Evolutionary conservation across 2,797 vertebrate species (phyloP), one percentile per base, ranked within the genome.

Genomic region (Sebastes diaconus): DNA sequence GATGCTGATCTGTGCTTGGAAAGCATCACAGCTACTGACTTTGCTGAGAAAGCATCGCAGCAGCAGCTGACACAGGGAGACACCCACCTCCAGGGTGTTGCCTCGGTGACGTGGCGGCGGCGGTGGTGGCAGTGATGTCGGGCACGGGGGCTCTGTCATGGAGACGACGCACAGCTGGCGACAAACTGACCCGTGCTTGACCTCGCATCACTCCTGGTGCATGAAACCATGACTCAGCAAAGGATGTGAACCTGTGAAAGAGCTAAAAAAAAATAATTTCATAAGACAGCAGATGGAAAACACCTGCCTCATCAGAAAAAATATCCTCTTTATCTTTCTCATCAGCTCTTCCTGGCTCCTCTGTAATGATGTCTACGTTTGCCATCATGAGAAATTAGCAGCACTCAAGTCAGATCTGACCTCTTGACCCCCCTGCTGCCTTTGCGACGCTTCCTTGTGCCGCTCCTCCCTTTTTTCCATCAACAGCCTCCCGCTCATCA

Each of bases 1-100:
- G 83, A 84, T 81, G 73, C 75, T 91, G 87, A 80, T 90, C 84
- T 89, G 83, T 94, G 86, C 90, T 88, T 84, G 83, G 89, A 87
- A 90, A 90, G 90, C 81, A 75, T 90, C 82, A 64, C 70, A 34
- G 77, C 64, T 10, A 52, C 78, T 20, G 30, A 73, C 57, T 70
- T 22, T 77, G 70, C 78, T 85, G 83, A 79, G 73, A 71, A 86
- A 74, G 79, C 86, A 74, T 34, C 50, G 59, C 57, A 42, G 66
- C 57, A 36, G 66, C 79, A 63, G 64, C 79, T 79, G 85, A 87
- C 80, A 71, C 64, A 30, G 63, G 85, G 86, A 88, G 78, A 84
- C 81, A 50, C 83, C 78, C 70, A 16, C 77, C 74, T 84, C 75
- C 30, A 5, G 81, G 82, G 68, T 79, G 64, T 65, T 64, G 76